Evolutionary conservation across 1,140 invertebrate genomes (phyloP).

Genomic region (Sipha flava): DNA sequence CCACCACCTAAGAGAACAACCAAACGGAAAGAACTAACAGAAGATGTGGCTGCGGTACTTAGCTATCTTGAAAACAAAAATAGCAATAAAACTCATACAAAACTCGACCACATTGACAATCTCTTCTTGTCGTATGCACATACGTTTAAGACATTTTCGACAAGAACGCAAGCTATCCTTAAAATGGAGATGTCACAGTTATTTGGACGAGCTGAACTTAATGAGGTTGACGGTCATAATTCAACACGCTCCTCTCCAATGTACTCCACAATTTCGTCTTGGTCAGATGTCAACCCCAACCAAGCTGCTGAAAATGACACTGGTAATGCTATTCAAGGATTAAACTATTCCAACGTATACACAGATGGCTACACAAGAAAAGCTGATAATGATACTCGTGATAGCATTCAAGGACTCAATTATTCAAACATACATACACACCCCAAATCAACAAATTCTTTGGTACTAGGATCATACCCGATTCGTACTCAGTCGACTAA

Average conservation of each 20-base stretch:
- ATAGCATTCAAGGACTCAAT: too few relatives aligned
- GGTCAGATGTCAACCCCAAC: neutral
- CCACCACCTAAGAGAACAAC: neutral
- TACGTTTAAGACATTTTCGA: constrained; percentile 32
- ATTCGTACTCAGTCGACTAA: neutral
- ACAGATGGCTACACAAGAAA: neutral
- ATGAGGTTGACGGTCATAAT: constrained; percentile 15
- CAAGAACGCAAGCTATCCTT: constrained; percentile 27
- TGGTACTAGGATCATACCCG: neutral
- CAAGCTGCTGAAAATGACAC: neutral
- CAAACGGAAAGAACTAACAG: neutral
- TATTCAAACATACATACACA: neutral
- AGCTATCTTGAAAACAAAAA: neutral
- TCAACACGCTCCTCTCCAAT: neutral
- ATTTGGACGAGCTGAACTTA: constrained; percentile 27
- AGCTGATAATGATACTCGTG: too few relatives aligned
- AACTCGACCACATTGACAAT: constrained; percentile 29
- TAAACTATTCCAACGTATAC: neutral
- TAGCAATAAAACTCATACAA: neutral
- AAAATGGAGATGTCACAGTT: constrained; percentile 32
- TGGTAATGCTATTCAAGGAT: neutral
- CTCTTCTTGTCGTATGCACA: constrained; percentile 34
- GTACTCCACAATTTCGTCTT: neutral
- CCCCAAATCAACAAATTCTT: neutral
- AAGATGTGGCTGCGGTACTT: neutral